phyloP scores from a whole-genome alignment of 2,797 vertebrate species.

The Xenops minutus region DNA sequence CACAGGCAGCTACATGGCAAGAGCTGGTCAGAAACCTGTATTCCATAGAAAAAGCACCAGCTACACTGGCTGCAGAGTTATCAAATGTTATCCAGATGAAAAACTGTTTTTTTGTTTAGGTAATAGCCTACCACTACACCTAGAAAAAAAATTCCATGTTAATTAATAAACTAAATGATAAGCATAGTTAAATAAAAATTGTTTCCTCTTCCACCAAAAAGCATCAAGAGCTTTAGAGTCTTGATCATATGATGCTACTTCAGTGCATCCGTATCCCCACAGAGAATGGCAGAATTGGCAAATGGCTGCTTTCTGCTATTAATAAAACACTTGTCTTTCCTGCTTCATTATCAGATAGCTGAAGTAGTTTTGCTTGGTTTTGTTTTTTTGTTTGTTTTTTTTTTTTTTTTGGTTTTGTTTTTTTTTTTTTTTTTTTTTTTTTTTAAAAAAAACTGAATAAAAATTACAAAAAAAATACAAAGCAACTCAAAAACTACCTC shows the following conservation, averaged over 20 bases:
- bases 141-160: neutral
- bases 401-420: too few relatives aligned
- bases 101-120: neutral
- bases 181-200: neutral
- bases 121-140: neutral
- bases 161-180: neutral
- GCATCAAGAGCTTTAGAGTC: neutral
- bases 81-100: neutral
- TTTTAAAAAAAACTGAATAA: too few relatives aligned
- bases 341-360: neutral
- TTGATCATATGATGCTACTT: neutral
- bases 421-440: too few relatives aligned
- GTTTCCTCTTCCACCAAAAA: neutral
- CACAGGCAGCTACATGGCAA: neutral
- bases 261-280: neutral
- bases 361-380: neutral
- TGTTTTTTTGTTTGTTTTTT: neutral
- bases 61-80: neutral
- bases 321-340: neutral
- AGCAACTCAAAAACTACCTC: neutral
- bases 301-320: neutral
- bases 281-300: neutral
- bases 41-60: neutral
- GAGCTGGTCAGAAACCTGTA: neutral
- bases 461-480: too few relatives aligned